phyloP scores from a whole-genome alignment of 37 sponge, comb jelly and placozoan genomes.

The Axinella damicornis region DNA sequence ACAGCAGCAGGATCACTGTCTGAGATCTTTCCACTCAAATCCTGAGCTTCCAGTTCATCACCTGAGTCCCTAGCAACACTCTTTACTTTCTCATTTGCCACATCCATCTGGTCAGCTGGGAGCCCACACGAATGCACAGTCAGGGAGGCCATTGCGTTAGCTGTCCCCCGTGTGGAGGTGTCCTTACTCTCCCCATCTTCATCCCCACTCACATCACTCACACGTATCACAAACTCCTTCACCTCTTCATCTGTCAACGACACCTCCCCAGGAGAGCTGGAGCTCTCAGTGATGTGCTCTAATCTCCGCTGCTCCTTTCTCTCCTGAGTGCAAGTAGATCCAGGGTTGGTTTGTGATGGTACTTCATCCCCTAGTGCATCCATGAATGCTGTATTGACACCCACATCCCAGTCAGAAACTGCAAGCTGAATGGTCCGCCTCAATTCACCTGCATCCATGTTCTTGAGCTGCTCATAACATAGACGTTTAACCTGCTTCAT shows the following conservation, averaged over 20 bases:
- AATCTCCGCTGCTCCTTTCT: no score
- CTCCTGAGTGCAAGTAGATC: no score
- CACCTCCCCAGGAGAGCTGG: no score
- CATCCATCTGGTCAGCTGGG: neutral
- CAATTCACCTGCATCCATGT: constrained; percentile 30
- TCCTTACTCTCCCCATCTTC: neutral
- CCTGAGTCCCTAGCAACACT: no score
- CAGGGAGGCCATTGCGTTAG: no score
- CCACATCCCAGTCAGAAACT: neutral
- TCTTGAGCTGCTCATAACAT: constrained; percentile 62
- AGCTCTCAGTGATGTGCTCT: no score
- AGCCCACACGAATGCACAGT: neutral
- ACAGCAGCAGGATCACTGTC: neutral
- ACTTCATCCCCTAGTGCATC: neutral
- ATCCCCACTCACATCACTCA: constrained; percentile 46
- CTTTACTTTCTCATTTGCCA: neutral
- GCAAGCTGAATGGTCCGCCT: neutral
- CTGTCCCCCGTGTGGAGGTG: no score
- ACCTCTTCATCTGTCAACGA: neutral
- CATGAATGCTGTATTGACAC: neutral
- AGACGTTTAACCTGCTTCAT: constrained; percentile 64
- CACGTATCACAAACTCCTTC: constrained; percentile 5
- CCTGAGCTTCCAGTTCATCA: no score
- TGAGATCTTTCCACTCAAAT: neutral
- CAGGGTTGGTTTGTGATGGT: no score